Conservation (phyloP, 1,140 invertebrate species). For the Wiebesia pumilae region DNA sequence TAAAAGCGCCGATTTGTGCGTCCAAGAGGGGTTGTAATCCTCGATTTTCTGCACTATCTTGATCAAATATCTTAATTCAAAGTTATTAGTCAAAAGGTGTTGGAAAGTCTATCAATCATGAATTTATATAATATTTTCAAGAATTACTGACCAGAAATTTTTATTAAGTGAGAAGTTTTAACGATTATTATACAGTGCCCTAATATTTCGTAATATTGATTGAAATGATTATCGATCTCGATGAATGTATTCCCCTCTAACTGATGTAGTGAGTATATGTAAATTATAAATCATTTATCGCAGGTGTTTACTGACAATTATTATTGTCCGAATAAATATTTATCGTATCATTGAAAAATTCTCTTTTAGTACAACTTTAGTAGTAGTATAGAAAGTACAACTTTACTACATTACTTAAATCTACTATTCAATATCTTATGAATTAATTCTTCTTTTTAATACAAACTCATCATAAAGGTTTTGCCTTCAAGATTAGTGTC, state of each 20-base stretch:
- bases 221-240: slow-evolving; percentile 31
- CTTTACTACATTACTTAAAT: not conserved
- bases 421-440: no score
- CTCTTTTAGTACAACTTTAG: not conserved
- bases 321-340: not conserved
- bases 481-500: no score
- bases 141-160: slow-evolving; percentile 4
- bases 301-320: not conserved
- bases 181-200: not conserved
- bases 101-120: slow-evolving; percentile 18
- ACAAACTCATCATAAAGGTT: no score
- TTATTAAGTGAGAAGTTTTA: slow-evolving; percentile 44
- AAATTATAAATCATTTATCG: slow-evolving; percentile 23
- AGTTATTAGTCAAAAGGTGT: slow-evolving; percentile 26
- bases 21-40: no score
- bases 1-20: not conserved
- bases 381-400: not conserved
- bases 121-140: slow-evolving; percentile 30
- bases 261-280: no score
- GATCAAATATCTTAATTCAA: slow-evolving; percentile 48
- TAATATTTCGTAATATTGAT: slow-evolving; percentile 10
- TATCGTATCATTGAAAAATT: not conserved
- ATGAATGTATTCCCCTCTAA: not conserved
- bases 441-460: not conserved
- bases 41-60: slow-evolving; percentile 32